Evolutionary conservation across 2,888 invertebrate species (phyloP).

Genomic region (Spisula solida): DNA sequence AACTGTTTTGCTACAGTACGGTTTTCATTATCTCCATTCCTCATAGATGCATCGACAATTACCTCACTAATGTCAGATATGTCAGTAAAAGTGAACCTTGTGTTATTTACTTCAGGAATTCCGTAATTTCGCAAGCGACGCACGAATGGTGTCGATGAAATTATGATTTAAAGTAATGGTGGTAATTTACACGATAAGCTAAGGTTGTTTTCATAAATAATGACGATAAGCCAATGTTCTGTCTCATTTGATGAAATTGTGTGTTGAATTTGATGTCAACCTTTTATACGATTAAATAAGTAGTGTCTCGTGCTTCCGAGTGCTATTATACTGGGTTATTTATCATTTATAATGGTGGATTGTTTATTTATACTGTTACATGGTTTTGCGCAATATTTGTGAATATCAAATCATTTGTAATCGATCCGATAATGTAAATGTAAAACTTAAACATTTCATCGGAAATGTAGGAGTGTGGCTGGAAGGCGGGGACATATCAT

Average conservation of each 20-base stretch:
- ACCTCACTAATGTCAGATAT: neutral
- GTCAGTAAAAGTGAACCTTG: neutral
- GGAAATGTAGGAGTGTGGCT: too few relatives aligned
- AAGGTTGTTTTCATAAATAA: neutral
- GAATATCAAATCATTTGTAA: too few relatives aligned
- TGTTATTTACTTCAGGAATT: slow-evolving; percentile 25
- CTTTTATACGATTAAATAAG: slow-evolving; percentile 4
- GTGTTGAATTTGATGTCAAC: slow-evolving; percentile 1
- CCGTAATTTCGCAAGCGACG: slow-evolving; percentile 4
- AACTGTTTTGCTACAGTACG: neutral
- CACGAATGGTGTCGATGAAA: slow-evolving; percentile 24
- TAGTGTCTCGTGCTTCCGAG: neutral
- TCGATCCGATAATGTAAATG: too few relatives aligned
- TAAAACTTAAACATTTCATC: too few relatives aligned
- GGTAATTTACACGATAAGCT: neutral
- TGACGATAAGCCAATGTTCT: neutral
- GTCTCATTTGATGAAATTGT: slow-evolving; percentile 17
- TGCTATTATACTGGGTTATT: neutral
- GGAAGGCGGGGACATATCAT: too few relatives aligned
- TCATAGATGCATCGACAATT: slow-evolving; percentile 17
- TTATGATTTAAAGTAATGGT: slow-evolving; percentile 29
- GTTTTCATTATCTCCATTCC: neutral
- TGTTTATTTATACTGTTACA: neutral
- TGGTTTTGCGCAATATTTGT: too few relatives aligned
- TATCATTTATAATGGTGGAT: neutral